Percentiles rank a stretch among this genome's conserved stretches.
Evolutionary conservation across 2,888 invertebrate species (phyloP).

Genomic region (Drosophila austrosaltans): DNA sequence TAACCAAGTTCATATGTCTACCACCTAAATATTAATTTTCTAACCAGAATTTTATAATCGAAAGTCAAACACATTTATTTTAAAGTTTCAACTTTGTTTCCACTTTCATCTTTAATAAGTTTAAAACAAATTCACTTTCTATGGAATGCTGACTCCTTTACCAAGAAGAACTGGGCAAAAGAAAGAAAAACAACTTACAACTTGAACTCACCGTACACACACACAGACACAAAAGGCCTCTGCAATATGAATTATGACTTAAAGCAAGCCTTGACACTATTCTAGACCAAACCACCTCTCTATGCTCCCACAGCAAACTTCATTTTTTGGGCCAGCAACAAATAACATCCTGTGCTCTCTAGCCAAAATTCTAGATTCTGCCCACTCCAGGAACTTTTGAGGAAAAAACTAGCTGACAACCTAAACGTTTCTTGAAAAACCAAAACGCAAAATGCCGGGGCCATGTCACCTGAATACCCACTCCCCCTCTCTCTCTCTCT

Average conservation of each 20-base stretch:
- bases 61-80: too few species aligned
- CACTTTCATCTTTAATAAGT: too few species aligned
- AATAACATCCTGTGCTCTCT: conserved; percentile 28
- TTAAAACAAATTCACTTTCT: conserved; percentile 15
- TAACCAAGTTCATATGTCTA: too few species aligned
- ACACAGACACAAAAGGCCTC: conserved; percentile 25
- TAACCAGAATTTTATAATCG: too few species aligned
- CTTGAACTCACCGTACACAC: conserved; percentile 18
- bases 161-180: neutral
- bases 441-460: conserved; percentile 62
- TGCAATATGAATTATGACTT: conserved; percentile 59
- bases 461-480: conserved; percentile 54
- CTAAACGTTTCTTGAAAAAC: conserved; percentile 71
- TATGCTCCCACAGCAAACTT: neutral
- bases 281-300: conserved; percentile 27
- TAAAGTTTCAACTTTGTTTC: too few species aligned
- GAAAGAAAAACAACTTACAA: conserved; percentile 42
- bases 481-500: neutral
- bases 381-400: conserved; percentile 17
- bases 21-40: too few species aligned
- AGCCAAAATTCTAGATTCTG: conserved; percentile 45
- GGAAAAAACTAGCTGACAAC: conserved; percentile 69
- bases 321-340: conserved; percentile 40
- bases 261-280: conserved; percentile 51
- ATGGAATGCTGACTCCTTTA: neutral